Base-by-base conservation (phyloP, 2,113 vertebrate species). In the Salminus brasiliensis region DNA sequence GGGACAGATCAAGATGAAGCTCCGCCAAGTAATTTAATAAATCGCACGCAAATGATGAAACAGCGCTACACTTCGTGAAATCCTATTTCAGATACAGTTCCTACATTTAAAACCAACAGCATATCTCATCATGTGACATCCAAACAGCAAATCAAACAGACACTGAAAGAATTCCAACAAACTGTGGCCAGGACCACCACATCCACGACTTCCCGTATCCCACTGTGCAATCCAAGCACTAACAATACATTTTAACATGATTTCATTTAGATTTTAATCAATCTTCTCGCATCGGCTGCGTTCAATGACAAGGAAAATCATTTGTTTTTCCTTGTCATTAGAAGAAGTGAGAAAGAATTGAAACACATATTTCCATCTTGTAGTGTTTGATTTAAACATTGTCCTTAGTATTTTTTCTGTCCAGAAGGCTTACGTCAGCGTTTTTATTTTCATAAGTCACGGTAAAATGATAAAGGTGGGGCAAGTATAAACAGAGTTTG, bases 381-480 rank as follows among this genome's bases (percentile, higher is more conserved):
- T 11, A 23, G 62, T 9, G 18, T 9, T 53, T 27, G 23, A 66
- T 67, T 74, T 57, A 45, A 57, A 41, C 45, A 52, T 72, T 25
- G 12, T 27, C 65, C 29, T 49, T 52, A 29, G 65, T 9, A 11
- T 7, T 30, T 29, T 43, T 41, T 47, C 21, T 18, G 18, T 55
- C 66, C 8, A 10, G 39, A 27, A 53, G 59, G 36, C 57, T 25
- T 36, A 21, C 49, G 73, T 65, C 57, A 29, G n/a, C 2, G 52
- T 30, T 34, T 32, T 73, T 82, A 57, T 79, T 73, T 72, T 72
- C 69, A 36, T 59, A 66, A 67, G 27, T 55, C 32, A 6, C 8
- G 2, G 63, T 43, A 32, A 69, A 79, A 69, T 74, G 74, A 74
- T 68, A 76, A 57, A 57, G 72, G 67, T 72, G 59, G 55, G 74